Evolutionary conservation across 2,797 vertebrate species (phyloP).

Genomic region (Enteromius trimaculatus): DNA sequence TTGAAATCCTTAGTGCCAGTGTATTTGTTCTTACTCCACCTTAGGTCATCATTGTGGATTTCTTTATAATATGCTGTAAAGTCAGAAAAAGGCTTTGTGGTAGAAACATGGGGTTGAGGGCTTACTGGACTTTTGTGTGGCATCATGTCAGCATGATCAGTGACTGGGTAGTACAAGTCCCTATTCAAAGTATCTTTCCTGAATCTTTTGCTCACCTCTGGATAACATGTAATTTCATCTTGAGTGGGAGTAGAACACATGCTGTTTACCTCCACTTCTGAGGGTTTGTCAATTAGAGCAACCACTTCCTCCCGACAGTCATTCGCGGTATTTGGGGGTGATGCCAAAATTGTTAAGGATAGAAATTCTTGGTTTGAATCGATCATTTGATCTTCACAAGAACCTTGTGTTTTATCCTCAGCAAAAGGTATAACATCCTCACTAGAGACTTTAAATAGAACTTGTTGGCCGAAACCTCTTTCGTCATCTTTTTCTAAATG

Average conservation of each 20-base stretch:
- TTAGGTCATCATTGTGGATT: background rate
- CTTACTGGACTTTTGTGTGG: conserved; percentile 16
- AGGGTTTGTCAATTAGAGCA: conserved; percentile 25
- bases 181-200: background rate
- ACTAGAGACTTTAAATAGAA: background rate
- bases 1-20: conserved; percentile 1
- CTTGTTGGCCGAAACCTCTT: conserved; percentile 40
- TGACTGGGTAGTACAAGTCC: background rate
- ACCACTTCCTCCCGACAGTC: background rate
- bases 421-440: conserved; percentile 4
- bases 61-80: conserved; percentile 26
- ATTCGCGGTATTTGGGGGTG: background rate
- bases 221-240: conserved; percentile 68
- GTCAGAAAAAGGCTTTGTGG: conserved; percentile 4
- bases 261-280: conserved; percentile 40
- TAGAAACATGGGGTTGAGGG: background rate
- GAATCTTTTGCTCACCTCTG: background rate
- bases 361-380: background rate
- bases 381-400: background rate
- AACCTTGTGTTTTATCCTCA: conserved; percentile 17
- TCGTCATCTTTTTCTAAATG: conserved; percentile 23
- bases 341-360: background rate
- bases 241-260: conserved; percentile 72
- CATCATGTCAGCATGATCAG: background rate
- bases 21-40: background rate